A percentile compares a stretch with the other conserved stretches of the same genome.
Evolutionary conservation across 2,888 invertebrate genomes (phyloP).

Genomic region (Didymodactylos carnosus): DNA sequence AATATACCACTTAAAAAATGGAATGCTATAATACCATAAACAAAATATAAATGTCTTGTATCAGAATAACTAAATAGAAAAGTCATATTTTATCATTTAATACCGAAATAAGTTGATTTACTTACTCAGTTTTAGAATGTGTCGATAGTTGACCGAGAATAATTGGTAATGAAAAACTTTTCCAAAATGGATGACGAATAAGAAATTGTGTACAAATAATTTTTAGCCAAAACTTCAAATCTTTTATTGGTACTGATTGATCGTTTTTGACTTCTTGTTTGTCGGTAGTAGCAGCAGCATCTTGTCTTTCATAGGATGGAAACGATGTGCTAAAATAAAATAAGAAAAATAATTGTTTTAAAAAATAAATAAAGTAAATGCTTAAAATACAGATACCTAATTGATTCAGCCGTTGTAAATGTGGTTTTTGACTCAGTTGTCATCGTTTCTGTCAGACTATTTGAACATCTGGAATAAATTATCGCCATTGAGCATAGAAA

Average conservation of each 20-base stretch:
- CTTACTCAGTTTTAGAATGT: neutral
- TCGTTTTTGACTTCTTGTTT: no score
- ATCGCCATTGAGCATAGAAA: no score
- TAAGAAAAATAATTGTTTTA: no score
- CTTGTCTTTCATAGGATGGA: no score
- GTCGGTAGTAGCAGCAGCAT: no score
- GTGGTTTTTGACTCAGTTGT: no score
- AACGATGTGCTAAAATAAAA: no score
- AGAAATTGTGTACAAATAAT: neutral
- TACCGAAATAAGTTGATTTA: neutral
- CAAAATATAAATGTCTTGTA: neutral
- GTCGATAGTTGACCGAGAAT: neutral
- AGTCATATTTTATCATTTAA: neutral
- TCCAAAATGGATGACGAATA: neutral
- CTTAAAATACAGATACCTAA: no score
- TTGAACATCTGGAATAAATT: no score
- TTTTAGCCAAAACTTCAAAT: neutral
- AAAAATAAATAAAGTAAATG: no score
- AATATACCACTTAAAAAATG: neutral
- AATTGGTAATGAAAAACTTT: neutral
- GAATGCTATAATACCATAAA: neutral
- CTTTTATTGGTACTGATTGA: neutral
- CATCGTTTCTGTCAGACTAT: no score
- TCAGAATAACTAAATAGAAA: neutral
- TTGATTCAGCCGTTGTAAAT: no score